Conservation (phyloP, 64 coral and sea anemone species). For the Porites lutea region DNA sequence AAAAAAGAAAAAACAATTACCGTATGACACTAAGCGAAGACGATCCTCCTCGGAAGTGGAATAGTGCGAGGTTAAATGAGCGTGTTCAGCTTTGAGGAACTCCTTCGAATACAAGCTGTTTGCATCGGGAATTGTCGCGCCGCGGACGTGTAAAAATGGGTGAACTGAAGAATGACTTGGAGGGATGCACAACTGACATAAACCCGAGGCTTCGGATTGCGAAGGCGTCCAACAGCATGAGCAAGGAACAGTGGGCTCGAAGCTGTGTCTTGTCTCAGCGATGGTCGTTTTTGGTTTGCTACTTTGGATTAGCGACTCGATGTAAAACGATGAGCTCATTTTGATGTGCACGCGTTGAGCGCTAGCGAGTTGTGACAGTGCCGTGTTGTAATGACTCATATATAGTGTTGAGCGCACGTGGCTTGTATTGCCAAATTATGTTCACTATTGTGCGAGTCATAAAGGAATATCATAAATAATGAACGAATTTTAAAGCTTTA, state of each 20-base stretch:
- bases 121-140: conserved; percentile 75
- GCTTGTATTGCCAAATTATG: conserved; percentile 87
- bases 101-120: conserved; percentile 81
- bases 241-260: conserved; percentile 83
- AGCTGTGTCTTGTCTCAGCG: conserved; percentile 70
- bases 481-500: conserved; percentile 90
- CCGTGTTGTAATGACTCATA: conserved; percentile 53
- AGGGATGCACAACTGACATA: conserved; percentile 96
- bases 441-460: conserved; percentile 91
- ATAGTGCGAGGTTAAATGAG: conserved; percentile 71
- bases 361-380: conserved; percentile 53
- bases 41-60: conserved; percentile 78
- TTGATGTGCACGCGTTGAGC: background rate
- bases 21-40: conserved; percentile 83
- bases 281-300: conserved; percentile 73
- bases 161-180: conserved; percentile 58
- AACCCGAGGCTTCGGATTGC: conserved; percentile 82
- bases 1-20: conserved; percentile 73
- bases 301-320: conserved; percentile 96
- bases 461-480: conserved; percentile 99
- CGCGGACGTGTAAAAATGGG: conserved; percentile 91
- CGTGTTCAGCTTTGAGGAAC: conserved; percentile 74
- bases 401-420: conserved; percentile 92
- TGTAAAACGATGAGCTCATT: conserved; percentile 97
- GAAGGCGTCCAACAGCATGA: conserved; percentile 97